These are phyloP conservation scores for Daboia siamensis DNA, from an alignment of 2,113 vertebrate species.

Conservation along the genomic window DNA sequence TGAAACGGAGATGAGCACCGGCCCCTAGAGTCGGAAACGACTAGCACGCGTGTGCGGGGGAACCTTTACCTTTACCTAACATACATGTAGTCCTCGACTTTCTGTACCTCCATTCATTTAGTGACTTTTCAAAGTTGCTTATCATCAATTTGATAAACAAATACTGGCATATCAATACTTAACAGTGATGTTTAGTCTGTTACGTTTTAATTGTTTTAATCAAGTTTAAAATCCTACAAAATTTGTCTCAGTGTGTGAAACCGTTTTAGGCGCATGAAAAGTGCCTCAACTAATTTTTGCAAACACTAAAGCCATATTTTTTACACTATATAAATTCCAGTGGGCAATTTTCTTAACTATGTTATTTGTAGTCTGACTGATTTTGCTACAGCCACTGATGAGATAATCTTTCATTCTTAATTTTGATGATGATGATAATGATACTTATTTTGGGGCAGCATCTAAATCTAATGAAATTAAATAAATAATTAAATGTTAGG, in stretches of 20 bases:
- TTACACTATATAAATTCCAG: not conserved
- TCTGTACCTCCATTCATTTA: too few relatives aligned
- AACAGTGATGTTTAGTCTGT: not conserved
- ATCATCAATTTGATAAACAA: not conserved
- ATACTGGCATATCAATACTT: not conserved
- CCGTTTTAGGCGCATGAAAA: too few relatives aligned
- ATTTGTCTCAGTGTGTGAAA: not conserved
- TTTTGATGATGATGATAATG: not conserved
- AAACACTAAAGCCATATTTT: not conserved
- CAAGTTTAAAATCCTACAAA: too few relatives aligned
- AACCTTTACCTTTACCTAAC: too few relatives aligned
- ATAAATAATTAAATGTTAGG: not conserved
- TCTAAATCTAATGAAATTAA: not conserved
- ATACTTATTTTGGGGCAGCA: not conserved
- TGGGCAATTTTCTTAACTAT: not conserved
- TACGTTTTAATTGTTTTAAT: not conserved
- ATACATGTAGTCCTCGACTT: too few relatives aligned
- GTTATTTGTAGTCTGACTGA: not conserved
- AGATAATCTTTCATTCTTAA: not conserved
- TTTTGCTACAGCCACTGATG: not conserved
- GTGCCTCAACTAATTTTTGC: not conserved
- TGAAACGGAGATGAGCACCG: too few relatives aligned
- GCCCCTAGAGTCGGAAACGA: too few relatives aligned
- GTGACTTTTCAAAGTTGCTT: not conserved
- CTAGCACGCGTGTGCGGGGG: too few relatives aligned